phyloP scores from a whole-genome alignment of 2,797 vertebrate species.

The Phaenicophaeus curvirostris region DNA sequence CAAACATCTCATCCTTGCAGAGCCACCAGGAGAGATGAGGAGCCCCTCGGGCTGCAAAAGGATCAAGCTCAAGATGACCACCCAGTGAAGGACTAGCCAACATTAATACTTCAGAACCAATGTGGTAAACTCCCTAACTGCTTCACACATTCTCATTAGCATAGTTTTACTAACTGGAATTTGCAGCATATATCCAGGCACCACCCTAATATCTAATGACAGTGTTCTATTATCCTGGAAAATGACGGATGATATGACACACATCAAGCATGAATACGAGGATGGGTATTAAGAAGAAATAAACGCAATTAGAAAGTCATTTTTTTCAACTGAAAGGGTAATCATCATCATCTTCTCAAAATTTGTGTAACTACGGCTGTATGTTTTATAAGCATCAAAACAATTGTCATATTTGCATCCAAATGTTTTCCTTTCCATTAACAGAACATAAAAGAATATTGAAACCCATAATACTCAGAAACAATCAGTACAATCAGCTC shows the following conservation, averaged over 20 bases:
- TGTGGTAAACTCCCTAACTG: neutral
- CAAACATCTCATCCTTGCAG: neutral
- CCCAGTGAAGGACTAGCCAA: neutral
- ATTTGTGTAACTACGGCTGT: neutral
- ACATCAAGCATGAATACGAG: neutral
- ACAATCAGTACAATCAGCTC: neutral
- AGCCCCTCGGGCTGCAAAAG: neutral
- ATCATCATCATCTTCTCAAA: neutral
- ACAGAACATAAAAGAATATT: neutral
- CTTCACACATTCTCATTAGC: neutral
- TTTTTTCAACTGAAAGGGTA: neutral
- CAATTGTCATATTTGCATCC: neutral
- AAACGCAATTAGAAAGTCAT: neutral
- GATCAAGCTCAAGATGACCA: neutral
- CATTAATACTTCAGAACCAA: accelerated
- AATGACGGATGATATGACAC: neutral
- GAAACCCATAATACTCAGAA: neutral
- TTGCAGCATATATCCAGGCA: neutral
- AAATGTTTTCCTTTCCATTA: neutral
- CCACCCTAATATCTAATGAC: neutral
- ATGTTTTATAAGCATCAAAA: neutral
- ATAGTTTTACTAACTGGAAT: no score
- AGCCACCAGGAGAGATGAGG: neutral
- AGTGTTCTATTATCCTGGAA: neutral
- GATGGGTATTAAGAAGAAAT: neutral